Conservation (phyloP, 2,113 vertebrate species). For the Morphnarchus princeps region DNA sequence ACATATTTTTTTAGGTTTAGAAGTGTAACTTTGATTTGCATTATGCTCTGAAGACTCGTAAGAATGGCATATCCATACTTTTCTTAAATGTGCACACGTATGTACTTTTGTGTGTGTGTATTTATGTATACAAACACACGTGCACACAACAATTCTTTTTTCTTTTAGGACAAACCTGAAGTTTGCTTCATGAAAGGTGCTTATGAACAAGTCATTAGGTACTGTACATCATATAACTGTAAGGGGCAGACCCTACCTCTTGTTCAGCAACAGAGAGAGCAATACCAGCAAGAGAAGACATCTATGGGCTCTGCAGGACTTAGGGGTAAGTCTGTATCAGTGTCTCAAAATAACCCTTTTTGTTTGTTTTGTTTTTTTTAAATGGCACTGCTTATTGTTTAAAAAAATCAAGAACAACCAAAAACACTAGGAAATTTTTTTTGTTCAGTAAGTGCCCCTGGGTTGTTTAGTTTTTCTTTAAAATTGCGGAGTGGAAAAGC, state of each 20-base stretch:
- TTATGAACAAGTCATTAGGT: conserved; percentile 90
- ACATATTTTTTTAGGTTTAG: background rate
- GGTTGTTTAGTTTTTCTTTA: background rate
- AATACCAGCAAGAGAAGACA: conserved; percentile 90
- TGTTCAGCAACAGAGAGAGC: conserved; percentile 86
- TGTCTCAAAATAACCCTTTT: background rate
- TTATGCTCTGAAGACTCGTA: background rate
- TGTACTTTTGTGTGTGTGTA: background rate
- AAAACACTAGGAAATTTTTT: background rate
- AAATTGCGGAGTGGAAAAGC: background rate
- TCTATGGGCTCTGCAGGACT: conserved; percentile 93
- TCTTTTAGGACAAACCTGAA: conserved; percentile 83
- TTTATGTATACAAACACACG: background rate
- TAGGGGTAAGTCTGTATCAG: conserved; percentile 77
- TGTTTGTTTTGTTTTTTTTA: background rate
- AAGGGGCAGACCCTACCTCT: conserved; percentile 80
- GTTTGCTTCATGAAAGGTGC: conserved; percentile 94
- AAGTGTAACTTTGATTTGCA: background rate
- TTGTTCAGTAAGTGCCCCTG: background rate
- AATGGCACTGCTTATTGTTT: background rate
- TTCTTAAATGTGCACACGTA: background rate
- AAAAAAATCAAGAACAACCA: background rate
- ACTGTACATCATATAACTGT: conserved; percentile 87
- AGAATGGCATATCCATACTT: too few relatives aligned
- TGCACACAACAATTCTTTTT: background rate